These are phyloP conservation scores for Caenorhabditis sp. DNA, from an alignment of 2,888 invertebrate species.

Conservation along the genomic window DNA sequence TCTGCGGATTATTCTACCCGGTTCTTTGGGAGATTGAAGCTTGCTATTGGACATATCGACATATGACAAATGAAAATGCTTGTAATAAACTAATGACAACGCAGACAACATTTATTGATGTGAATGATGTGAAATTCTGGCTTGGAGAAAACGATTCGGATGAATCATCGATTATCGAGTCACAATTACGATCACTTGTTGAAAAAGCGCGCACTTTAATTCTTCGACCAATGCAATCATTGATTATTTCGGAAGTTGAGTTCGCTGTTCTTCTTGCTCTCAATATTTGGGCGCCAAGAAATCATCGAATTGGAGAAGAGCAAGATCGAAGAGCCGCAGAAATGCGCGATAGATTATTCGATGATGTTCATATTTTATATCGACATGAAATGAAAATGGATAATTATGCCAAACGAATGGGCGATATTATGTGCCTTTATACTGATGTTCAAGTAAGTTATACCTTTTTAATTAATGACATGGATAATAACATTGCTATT, in stretches of 20 bases:
- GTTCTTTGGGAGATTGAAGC: slow-evolving; percentile 37
- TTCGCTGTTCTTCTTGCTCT: slow-evolving; percentile 26
- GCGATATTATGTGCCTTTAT: slow-evolving; percentile 31
- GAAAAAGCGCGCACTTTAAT: slow-evolving; percentile 5
- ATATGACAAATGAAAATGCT: slow-evolving; percentile 11
- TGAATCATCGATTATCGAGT: neutral
- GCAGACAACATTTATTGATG: slow-evolving; percentile 35
- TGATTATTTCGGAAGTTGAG: slow-evolving; percentile 32
- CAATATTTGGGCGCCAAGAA: slow-evolving; percentile 29
- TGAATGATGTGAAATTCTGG: slow-evolving; percentile 17
- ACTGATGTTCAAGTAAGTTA: slow-evolving; percentile 30
- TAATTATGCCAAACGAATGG: slow-evolving; percentile 36
- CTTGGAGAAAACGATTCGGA: slow-evolving; percentile 11
- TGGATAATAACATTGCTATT: neutral
- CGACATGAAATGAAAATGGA: slow-evolving; percentile 34
- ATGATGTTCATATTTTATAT: slow-evolving; percentile 34
- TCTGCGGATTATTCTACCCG: slow-evolving; percentile 25
- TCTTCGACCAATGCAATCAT: slow-evolving; percentile 26
- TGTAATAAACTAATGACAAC: slow-evolving; percentile 14
- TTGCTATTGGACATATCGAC: slow-evolving; percentile 37
- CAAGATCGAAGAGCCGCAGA: slow-evolving; percentile 7
- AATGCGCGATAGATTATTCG: slow-evolving; percentile 15
- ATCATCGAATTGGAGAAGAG: slow-evolving; percentile 9
- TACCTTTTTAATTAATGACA: neutral
- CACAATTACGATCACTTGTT: slow-evolving; percentile 4